A percentile compares a stretch with the other conserved stretches of the same genome.
Evolutionary conservation across 2,888 invertebrate species (phyloP).

Genomic region (Drosophila hamatofila): DNA sequence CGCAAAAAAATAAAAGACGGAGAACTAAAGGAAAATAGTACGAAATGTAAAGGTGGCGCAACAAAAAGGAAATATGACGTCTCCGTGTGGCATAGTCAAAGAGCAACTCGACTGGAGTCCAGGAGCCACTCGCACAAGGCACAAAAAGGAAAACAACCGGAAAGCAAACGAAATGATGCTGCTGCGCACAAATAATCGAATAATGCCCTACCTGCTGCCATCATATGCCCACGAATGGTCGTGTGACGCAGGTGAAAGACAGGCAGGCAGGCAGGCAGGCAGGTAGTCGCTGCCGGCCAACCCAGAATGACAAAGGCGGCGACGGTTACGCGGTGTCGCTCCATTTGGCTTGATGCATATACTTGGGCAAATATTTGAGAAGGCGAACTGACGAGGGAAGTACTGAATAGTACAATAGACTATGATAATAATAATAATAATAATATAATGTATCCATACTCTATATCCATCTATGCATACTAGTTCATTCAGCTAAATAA

Average conservation of each 20-base stretch:
- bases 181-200: constrained; percentile 79
- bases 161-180: constrained; percentile 75
- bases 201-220: constrained; percentile 42
- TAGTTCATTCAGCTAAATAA: neutral
- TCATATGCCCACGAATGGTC: constrained; percentile 15
- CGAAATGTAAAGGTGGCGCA: constrained; percentile 20
- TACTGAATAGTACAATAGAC: neutral
- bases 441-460: neutral
- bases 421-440: no score
- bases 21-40: constrained; percentile 3
- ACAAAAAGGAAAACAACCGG: constrained; percentile 70
- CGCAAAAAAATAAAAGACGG: constrained; percentile 2
- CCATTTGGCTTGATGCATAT: constrained; percentile 60
- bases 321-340: constrained; percentile 65
- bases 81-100: constrained; percentile 62
- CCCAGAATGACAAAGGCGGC: constrained; percentile 28
- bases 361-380: constrained; percentile 67
- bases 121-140: constrained; percentile 34
- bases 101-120: constrained; percentile 37
- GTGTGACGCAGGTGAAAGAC: neutral
- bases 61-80: constrained; percentile 68
- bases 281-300: constrained; percentile 9
- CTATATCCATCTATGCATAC: neutral
- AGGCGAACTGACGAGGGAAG: constrained; percentile 36
- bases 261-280: no score